Percentiles rank a stretch among this genome's conserved stretches.
phyloP scores from a whole-genome alignment of 2,888 invertebrate species.

The Drosophila mayaguana region DNA sequence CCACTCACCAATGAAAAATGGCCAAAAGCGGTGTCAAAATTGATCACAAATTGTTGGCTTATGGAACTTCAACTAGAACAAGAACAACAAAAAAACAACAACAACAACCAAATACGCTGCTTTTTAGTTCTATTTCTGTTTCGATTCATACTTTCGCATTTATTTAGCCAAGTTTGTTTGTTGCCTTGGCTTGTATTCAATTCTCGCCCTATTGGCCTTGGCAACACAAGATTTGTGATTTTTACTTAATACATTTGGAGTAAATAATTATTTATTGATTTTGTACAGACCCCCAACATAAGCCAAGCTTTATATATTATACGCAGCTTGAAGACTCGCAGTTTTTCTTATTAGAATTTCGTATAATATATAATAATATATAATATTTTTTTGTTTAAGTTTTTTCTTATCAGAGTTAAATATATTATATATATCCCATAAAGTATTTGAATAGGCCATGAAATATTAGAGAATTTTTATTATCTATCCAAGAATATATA shows the following conservation, averaged over 20 bases:
- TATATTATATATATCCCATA: too few species aligned
- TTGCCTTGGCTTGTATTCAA: not conserved
- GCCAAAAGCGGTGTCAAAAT: constrained; percentile 38
- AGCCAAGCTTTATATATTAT: not conserved
- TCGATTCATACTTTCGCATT: not conserved
- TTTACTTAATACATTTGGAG: not conserved
- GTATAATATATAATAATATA: too few species aligned
- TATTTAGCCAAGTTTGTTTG: not conserved
- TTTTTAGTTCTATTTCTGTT: not conserved
- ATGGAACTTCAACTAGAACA: constrained; percentile 2
- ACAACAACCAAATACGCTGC: not conserved
- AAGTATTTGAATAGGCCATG: too few species aligned
- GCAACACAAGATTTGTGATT: not conserved
- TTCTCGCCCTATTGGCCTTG: not conserved
- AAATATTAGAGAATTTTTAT: too few species aligned
- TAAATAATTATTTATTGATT: not conserved
- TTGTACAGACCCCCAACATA: not conserved
- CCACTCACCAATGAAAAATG: constrained; percentile 46
- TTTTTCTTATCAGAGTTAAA: too few species aligned
- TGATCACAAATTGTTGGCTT: constrained; percentile 48
- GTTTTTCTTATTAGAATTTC: too few species aligned
- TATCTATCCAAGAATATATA: too few species aligned
- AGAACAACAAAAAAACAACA: not conserved
- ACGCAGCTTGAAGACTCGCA: too few species aligned
- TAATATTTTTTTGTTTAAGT: too few species aligned